A percentile compares a stretch with the other conserved stretches of the same genome.
Conservation (phyloP, 1,140 invertebrate genomes). For the Drosophila pseudoananassae region DNA sequence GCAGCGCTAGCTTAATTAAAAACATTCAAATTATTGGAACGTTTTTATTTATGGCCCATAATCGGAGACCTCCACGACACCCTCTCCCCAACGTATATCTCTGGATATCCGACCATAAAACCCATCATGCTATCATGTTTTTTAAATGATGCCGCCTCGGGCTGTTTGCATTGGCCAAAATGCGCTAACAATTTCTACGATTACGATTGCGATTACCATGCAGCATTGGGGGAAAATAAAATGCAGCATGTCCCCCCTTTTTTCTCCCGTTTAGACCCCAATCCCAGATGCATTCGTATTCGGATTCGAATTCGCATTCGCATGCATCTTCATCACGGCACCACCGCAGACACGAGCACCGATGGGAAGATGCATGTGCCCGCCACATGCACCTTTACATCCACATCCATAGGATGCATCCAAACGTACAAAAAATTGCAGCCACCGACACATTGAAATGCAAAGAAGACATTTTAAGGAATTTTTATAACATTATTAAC, state of each 20-base stretch:
- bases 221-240: conserved; percentile 52
- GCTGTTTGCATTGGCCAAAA: conserved; percentile 81
- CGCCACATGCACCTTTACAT: conserved; percentile 52
- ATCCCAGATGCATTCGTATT: conserved; percentile 18
- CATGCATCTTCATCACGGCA: conserved; percentile 70
- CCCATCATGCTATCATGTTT: conserved; percentile 72
- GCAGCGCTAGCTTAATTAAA: conserved; percentile 68
- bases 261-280: conserved; percentile 16
- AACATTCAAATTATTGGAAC: conserved; percentile 63
- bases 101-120: conserved; percentile 14
- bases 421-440: not conserved
- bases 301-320: conserved; percentile 46
- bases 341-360: conserved; percentile 11
- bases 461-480: not conserved
- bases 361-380: conserved; percentile 67
- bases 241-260: conserved; percentile 9
- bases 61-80: conserved; percentile 28
- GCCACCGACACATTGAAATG: not conserved
- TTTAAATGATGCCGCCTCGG: conserved; percentile 71
- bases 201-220: conserved; percentile 75
- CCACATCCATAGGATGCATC: not conserved
- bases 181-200: conserved; percentile 80
- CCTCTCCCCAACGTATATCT: not conserved
- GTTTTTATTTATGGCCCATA: conserved; percentile 73
- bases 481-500: not conserved